Base-by-base conservation (phyloP, 2,797 vertebrate species). In the Syngnathus acus region DNA sequence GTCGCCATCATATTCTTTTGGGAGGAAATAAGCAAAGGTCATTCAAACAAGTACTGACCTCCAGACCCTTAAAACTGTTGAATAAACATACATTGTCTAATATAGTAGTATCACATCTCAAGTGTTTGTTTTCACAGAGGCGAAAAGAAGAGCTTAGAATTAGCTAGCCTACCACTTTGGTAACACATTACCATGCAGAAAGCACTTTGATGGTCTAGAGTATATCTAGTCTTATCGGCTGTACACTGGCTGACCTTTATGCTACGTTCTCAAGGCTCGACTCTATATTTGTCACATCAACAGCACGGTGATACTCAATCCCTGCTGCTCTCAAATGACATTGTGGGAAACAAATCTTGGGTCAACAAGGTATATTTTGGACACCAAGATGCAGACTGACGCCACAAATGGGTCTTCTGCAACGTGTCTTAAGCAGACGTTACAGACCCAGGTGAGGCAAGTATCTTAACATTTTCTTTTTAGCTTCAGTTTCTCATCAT, bases 211-310 rank as follows among this genome's bases (percentile, higher is more conserved):
- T 70, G 76, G 65, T 71, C 66, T 65, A 68, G 78, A 71, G 77
- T 79, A 72, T 78, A 76, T 62, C 65, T 65, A 60, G 75, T 78
- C 82, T 87, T 86, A 86, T 87, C 80, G 74, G 69, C 59, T 78
- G 78, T 67, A 88, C 83, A 88, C 82, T 85, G 78, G 74, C 80
- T 86, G 87, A 90, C 87, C 89, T 89, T 87, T 88, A 72, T 67
- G 72, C 72, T 74, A 69, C 73, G 72, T 88, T 87, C 87, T 89
- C 85, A 80, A 80, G 85, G 84, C 80, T 75, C 75, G 72, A 37
- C 82, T 26, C 82, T 89, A 89, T 90, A 89, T 90, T 87, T 88
- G 86, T 87, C 84, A 83, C 84, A 89, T 89, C 87, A 88, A 86
- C 87, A 80, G 86, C 78, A 66, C 68, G 82, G 84, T 64, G 82